Percentiles rank a stretch among this genome's conserved stretches.
phyloP scores from a whole-genome alignment of 2,113 vertebrate genomes.

The Chionodraco myersi region DNA sequence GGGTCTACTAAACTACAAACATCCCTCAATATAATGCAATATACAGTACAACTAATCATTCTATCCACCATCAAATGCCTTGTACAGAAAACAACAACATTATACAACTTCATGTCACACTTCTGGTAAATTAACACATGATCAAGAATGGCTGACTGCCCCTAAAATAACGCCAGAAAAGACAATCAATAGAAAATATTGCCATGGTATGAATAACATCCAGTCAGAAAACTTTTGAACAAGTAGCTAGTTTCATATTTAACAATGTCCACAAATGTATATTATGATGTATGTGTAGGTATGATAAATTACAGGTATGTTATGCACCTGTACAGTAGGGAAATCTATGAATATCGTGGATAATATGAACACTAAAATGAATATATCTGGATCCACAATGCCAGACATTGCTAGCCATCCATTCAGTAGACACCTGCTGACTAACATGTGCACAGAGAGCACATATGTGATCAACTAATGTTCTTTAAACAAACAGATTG shows the following conservation, averaged over 20 bases:
- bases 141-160: too few species aligned
- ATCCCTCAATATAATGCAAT: neutral
- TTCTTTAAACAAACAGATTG: neutral
- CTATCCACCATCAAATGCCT: neutral
- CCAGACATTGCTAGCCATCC: neutral
- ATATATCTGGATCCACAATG: neutral
- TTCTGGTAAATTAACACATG: too few species aligned
- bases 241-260: too few species aligned
- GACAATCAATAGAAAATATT: too few species aligned
- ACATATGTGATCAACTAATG: neutral
- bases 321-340: too few species aligned
- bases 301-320: too few species aligned
- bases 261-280: too few species aligned
- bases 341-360: too few species aligned
- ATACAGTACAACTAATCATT: neutral
- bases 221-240: too few species aligned
- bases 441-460: neutral
- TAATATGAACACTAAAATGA: neutral
- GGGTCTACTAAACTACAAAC: neutral
- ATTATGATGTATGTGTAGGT: too few species aligned
- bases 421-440: conserved; percentile 5
- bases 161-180: too few species aligned
- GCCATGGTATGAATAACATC: too few species aligned
- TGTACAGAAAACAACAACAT: neutral
- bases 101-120: neutral